Percentiles rank a stretch among this genome's conserved stretches.
Conservation (phyloP, 1,140 invertebrate genomes). For the Streblospio benedicti region DNA sequence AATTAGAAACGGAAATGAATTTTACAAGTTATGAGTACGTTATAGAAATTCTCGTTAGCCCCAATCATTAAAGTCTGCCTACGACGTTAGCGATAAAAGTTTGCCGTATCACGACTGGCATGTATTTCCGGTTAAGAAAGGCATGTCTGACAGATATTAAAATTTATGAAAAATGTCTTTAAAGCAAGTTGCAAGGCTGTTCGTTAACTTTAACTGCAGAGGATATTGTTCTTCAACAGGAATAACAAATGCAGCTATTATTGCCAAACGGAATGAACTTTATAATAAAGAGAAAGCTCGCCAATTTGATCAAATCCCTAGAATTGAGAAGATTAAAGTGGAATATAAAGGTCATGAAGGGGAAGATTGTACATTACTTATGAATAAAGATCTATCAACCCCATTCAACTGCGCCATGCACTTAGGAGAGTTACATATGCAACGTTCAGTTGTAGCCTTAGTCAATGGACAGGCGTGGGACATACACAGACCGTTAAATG, state of each 20-base stretch:
- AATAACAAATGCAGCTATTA: slow-evolving; percentile 38
- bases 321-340: slow-evolving; percentile 87
- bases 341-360: slow-evolving; percentile 64
- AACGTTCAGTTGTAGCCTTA: slow-evolving; percentile 67
- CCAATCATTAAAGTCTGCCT: too few species aligned
- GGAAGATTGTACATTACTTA: slow-evolving; percentile 65
- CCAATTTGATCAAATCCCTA: slow-evolving; percentile 61
- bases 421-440: slow-evolving; percentile 62
- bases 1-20: too few species aligned
- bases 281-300: slow-evolving; percentile 71
- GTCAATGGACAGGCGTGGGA: slow-evolving; percentile 77
- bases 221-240: too few species aligned
- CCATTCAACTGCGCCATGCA: slow-evolving; percentile 85
- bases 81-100: too few species aligned
- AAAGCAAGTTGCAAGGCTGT: too few species aligned
- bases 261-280: slow-evolving; percentile 52
- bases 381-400: slow-evolving; percentile 89
- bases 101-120: too few species aligned
- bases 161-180: too few species aligned
- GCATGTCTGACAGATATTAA: too few species aligned
- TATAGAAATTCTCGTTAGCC: too few species aligned
- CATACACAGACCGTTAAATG: slow-evolving; percentile 75
- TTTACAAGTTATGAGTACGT: too few species aligned
- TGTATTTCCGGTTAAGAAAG: too few species aligned
- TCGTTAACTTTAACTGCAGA: too few species aligned